Evolutionary conservation across 2,113 vertebrate species (phyloP).

Genomic region (Passer montanus): DNA sequence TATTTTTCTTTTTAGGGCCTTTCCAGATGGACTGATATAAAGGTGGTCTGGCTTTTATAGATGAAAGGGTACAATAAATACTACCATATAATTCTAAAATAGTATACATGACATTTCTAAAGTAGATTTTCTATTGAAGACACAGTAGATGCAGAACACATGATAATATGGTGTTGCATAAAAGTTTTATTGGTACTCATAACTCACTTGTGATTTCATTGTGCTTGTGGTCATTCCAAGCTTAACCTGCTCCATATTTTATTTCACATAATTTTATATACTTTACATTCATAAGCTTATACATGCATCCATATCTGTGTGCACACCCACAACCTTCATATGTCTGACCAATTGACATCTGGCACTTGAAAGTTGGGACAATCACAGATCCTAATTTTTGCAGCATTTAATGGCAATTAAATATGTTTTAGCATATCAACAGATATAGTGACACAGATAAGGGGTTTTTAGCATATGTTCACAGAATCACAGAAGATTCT

Average conservation of each 20-base stretch:
- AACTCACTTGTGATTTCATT: constrained; percentile 58
- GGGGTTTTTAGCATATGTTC: background rate
- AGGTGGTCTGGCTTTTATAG: constrained; percentile 3
- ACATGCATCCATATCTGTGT: background rate
- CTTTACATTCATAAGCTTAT: background rate
- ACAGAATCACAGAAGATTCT: background rate
- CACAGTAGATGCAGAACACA: constrained; percentile 31
- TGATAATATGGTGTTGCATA: constrained; percentile 44
- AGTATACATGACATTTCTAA: constrained; percentile 33
- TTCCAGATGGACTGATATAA: constrained; percentile 25
- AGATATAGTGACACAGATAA: background rate
- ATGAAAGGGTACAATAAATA: constrained; percentile 40
- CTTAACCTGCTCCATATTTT: constrained; percentile 39
- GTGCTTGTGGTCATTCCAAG: constrained; percentile 53
- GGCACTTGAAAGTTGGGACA: background rate
- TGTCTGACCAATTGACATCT: background rate
- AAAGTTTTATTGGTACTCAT: constrained; percentile 58
- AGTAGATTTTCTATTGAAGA: constrained; percentile 42
- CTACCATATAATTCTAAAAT: constrained; percentile 19
- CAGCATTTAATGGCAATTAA: background rate
- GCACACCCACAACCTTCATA: background rate
- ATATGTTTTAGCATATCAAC: background rate
- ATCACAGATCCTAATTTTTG: constrained; percentile 4
- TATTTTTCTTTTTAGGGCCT: constrained; percentile 18
- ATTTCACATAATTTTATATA: background rate